phyloP scores from a whole-genome alignment of 2,113 vertebrate species.

The Oreochromis aureus region DNA sequence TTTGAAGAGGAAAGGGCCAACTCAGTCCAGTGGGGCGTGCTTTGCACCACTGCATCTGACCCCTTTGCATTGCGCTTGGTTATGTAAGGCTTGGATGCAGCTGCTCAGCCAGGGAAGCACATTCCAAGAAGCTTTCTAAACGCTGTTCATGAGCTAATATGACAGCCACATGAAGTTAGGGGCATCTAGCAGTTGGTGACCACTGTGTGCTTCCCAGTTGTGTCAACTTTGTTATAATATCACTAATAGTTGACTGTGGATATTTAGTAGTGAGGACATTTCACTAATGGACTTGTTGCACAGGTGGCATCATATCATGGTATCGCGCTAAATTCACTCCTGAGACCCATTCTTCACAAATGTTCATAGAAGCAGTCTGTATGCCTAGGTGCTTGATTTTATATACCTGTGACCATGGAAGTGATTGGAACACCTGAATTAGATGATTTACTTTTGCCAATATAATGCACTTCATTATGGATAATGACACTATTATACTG shows the following conservation, averaged over 20 bases:
- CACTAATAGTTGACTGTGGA: not conserved
- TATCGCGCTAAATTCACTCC: not conserved
- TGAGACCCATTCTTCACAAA: not conserved
- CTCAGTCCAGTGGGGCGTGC: not conserved
- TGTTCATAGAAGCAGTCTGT: not conserved
- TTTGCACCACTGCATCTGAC: not conserved
- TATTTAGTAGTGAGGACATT: not conserved
- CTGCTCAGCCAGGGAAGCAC: not conserved
- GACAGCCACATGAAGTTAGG: not conserved
- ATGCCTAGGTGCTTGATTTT: not conserved
- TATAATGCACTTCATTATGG: not conserved
- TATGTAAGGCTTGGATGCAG: not conserved
- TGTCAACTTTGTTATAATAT: not conserved
- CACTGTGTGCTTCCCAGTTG: not conserved
- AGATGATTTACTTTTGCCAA: not conserved
- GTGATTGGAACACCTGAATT: not conserved
- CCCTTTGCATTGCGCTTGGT: not conserved
- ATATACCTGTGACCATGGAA: not conserved
- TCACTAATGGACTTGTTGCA: not conserved
- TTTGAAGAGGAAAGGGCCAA: not conserved
- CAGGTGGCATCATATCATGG: not conserved
- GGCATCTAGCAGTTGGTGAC: not conserved
- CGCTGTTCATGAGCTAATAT: not conserved
- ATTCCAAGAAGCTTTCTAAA: not conserved
- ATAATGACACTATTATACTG: not conserved